Conservation (phyloP, 2,888 invertebrate genomes). For the Caenorhabditis afra region DNA sequence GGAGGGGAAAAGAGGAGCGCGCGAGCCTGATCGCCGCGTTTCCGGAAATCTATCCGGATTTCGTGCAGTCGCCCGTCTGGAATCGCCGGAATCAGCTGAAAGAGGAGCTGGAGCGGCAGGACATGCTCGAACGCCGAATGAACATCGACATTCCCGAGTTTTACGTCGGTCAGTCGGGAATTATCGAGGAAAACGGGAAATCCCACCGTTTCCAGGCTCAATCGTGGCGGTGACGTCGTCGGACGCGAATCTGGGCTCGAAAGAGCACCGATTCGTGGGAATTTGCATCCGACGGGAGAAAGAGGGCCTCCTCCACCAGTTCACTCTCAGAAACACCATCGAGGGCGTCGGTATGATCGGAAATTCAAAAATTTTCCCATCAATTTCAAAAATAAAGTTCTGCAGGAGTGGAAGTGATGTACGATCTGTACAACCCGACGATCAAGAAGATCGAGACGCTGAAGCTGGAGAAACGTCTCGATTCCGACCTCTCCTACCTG, state of each 20-base stretch:
- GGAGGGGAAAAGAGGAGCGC: constrained; percentile 8
- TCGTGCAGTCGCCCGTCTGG: constrained; percentile 76
- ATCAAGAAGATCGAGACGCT: constrained; percentile 92
- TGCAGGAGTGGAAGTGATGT: constrained; percentile 86
- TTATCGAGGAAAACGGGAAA: too few relatives aligned
- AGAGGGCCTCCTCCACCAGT: constrained; percentile 89
- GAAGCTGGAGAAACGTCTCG: constrained; percentile 92
- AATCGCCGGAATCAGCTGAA: constrained; percentile 74
- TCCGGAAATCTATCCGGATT: constrained; percentile 76
- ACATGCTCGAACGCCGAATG: constrained; percentile 91
- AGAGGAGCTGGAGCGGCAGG: constrained; percentile 91
- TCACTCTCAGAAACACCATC: constrained; percentile 92
- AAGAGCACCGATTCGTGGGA: constrained; percentile 89
- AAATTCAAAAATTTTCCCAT: constrained; percentile 16
- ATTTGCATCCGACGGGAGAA: constrained; percentile 92
- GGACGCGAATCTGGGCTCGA: constrained; percentile 72
- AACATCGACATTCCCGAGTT: constrained; percentile 95
- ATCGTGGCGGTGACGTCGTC: constrained; percentile 79
- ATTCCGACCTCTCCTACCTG: constrained; percentile 91
- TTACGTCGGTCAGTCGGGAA: constrained; percentile 90
- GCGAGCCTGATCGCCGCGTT: constrained; percentile 42
- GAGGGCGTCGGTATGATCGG: constrained; percentile 92
- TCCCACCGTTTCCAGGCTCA: constrained; percentile 69
- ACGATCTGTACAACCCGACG: constrained; percentile 94
- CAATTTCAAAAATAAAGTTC: neutral